phyloP scores from a whole-genome alignment of 2,888 invertebrate genomes.

The Lobophora halterata region DNA sequence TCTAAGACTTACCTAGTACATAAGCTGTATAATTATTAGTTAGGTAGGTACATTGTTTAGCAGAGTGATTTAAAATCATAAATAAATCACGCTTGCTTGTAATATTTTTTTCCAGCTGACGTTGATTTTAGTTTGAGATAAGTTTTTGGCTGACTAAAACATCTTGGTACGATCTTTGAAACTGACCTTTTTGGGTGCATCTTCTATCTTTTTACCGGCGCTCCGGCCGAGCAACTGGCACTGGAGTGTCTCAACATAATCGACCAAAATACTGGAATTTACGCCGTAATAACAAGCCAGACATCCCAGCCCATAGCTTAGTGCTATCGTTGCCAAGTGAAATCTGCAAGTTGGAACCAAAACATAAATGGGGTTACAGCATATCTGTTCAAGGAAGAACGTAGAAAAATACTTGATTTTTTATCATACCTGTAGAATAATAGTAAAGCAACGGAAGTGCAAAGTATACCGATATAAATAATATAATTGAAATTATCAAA shows the following conservation, averaged over 20 bases:
- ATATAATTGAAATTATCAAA: slow-evolving; percentile 73
- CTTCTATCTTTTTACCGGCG: slow-evolving; percentile 37
- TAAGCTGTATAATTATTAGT: no score
- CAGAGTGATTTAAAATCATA: no score
- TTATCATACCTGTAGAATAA: slow-evolving; percentile 65
- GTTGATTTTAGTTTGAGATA: not conserved
- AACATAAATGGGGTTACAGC: slow-evolving; percentile 41
- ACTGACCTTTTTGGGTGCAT: slow-evolving; percentile 44
- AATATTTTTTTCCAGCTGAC: no score
- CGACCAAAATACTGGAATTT: slow-evolving; percentile 57
- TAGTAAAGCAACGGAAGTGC: slow-evolving; percentile 60
- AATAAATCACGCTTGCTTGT: no score
- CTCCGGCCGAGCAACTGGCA: slow-evolving; percentile 56
- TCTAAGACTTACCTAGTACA: no score
- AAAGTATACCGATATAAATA: slow-evolving; percentile 65
- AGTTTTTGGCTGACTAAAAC: slow-evolving; percentile 6
- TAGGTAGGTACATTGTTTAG: no score
- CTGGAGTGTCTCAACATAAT: slow-evolving; percentile 61
- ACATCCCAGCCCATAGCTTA: slow-evolving; percentile 77
- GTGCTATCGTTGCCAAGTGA: slow-evolving; percentile 65
- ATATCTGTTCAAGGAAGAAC: slow-evolving; percentile 21
- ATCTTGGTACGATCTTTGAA: no score
- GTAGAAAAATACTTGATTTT: slow-evolving; percentile 22
- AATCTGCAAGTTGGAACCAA: slow-evolving; percentile 67
- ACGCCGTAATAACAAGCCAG: slow-evolving; percentile 72